Base-by-base conservation (phyloP, 2,888 invertebrate genomes). In the Poecilobothrus nobilitatus region DNA sequence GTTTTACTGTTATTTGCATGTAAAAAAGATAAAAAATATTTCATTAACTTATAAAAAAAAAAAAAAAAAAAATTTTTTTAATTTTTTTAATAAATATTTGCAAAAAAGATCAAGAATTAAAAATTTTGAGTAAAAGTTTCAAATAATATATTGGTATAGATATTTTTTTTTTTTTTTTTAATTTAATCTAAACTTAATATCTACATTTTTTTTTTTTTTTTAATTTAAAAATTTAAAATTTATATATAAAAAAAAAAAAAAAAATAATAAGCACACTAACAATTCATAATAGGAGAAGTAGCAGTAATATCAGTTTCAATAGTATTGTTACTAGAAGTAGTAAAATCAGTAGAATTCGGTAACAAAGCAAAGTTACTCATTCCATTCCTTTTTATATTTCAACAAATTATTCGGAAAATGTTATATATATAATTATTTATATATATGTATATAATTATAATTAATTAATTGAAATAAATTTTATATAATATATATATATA, bases 1-100 rank as follows among this genome's bases (percentile, higher is more conserved):
- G 80, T 71, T 81, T 81, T 70, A 76, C 79, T 80, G 74, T 53
- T 71, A 69, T 18, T 12, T 34, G 10, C 41, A 69, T 53, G 27
- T 37, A 61, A 68, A 68, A 66, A 15, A 68, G 27, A 63, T 66
- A 68, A 15, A 44, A 18, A 37, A 37, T 6, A 20, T 20, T 63
- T 12, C 21, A 63, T 20, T 21, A 63, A 63, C 15, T 22, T 1
- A 21, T 9, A 15, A 1, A 20, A 64, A 21, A 22, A 64, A 2
- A 22, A 22, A 64, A 22, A 21, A 20, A 20, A 63, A 22, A 63
- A 9, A 21, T 34, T 7, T 34, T 7, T 34, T 34, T 34, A 34
- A 34, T 34, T 34, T 34, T 63, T 64, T 64, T 12, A 20, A 22
- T 33, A 63, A 18, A 63, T 22, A 5, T 63, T 5, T 63, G 9